Conservation (phyloP, 1,140 invertebrate species). For the Achroia grisella region DNA sequence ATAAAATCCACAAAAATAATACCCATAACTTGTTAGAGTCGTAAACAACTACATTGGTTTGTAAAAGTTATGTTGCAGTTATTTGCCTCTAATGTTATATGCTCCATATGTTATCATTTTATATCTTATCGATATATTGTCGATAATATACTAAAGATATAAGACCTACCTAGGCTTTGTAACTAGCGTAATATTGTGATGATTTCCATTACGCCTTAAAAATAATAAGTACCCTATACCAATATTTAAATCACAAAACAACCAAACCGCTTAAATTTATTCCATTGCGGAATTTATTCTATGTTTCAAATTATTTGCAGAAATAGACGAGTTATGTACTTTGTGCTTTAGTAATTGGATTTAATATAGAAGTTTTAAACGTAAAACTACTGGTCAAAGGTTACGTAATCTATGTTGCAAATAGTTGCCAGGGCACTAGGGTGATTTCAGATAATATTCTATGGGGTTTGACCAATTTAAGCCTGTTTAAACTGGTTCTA, state of each 20-base stretch:
- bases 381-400: conserved; percentile 2
- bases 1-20: too few species aligned
- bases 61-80: too few species aligned
- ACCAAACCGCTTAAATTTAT: neutral
- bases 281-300: conserved; percentile 13
- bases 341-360: neutral
- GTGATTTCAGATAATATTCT: conserved; percentile 8
- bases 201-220: conserved; percentile 7
- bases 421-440: conserved; percentile 6
- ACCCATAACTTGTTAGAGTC: too few species aligned
- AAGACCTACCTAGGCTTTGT: too few species aligned
- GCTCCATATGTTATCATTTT: too few species aligned
- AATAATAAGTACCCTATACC: conserved; percentile 15
- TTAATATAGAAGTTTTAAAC: neutral
- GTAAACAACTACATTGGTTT: too few species aligned
- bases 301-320: neutral
- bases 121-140: too few species aligned
- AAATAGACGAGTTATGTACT: neutral
- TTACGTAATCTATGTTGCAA: conserved; percentile 4
- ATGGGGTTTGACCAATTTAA: conserved; percentile 2
- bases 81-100: too few species aligned
- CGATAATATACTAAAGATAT: too few species aligned
- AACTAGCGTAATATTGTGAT: conserved; percentile 11
- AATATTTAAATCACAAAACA: neutral
- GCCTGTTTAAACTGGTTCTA: conserved; percentile 5